Evolutionary conservation across 2,113 vertebrate genomes (phyloP), one percentile per base, ranked within the genome.

Genomic region (Nycticryphes semicollaris): DNA sequence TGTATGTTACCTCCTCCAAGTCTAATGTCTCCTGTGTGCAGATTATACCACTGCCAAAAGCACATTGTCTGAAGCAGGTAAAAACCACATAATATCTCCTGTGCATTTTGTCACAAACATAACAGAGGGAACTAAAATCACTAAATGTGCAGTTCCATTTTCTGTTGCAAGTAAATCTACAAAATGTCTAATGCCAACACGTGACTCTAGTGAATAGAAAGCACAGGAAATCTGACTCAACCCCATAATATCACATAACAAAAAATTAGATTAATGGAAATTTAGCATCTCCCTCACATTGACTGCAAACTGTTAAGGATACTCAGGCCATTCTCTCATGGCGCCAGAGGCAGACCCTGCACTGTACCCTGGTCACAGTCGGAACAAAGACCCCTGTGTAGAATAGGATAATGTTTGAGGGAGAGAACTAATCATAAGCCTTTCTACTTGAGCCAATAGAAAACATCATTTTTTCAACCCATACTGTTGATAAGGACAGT

Each of bases 161-260:
- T 78, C 75, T 86, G 45, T 7, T 66, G 59, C 41, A 69, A 95
- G 50, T 8, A 53, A 56, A 94, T 50, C 62, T 66, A 53, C 13
- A 57, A 56, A 86, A 50, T 14, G 77, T 12, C 28, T 48, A 70
- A 88, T 18, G 47, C 51, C 59, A 77, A 50, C 50, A 72, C 0
- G 1, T 0, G 7, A 31, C 62, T 78, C 43, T 8, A 43, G 73
- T 77, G 64, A 84, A 83, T 7, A 47, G 41, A 84, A 87, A 91
- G 80, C 47, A 75, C 60, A 89, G 89, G 86, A 94, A 92, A 94
- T 86, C 76, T 89, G 91, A 92, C 69, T 92, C 84, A 75, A 47
- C 10, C 30, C 30, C 24, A 1, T 33, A 70, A 51, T 66, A 84
- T 33, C 56, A 87, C 35, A 8, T 78, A 78, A 91, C 43, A 87